phyloP scores from a whole-genome alignment of 2,797 vertebrate species.

The Leptatherina wallacei region DNA sequence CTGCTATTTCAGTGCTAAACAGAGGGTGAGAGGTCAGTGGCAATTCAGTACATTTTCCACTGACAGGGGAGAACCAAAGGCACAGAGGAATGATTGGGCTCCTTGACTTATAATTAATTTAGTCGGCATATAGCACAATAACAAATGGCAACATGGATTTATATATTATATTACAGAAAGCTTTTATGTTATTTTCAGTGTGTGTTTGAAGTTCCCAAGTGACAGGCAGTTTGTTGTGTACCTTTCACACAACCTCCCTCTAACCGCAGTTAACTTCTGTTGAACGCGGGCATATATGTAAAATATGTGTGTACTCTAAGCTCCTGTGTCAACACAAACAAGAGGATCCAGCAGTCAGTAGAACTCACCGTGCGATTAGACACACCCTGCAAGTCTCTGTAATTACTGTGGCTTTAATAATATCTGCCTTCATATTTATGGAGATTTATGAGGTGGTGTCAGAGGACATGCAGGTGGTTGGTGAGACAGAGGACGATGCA shows the following conservation, averaged over 20 bases:
- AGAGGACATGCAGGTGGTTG: neutral
- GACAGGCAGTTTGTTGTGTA: neutral
- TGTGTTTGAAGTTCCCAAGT: slow-evolving; percentile 31
- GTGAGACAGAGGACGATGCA: neutral
- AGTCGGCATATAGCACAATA: slow-evolving; percentile 7
- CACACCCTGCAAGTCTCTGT: slow-evolving; percentile 11
- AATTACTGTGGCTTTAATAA: slow-evolving; percentile 33
- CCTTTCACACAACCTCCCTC: slow-evolving; percentile 2
- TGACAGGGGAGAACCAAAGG: slow-evolving; percentile 24
- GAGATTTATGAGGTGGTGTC: neutral
- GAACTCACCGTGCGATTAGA: slow-evolving; percentile 26
- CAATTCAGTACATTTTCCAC: slow-evolving; percentile 49
- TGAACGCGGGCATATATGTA: slow-evolving; percentile 27
- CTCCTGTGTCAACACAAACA: slow-evolving; percentile 41
- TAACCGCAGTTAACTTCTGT: slow-evolving; percentile 18
- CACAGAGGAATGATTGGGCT: slow-evolving; percentile 17
- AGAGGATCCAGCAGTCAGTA: slow-evolving; percentile 12
- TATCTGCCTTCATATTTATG: slow-evolving; percentile 15
- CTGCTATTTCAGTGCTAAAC: slow-evolving; percentile 46
- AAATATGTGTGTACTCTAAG: slow-evolving; percentile 17
- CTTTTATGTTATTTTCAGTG: slow-evolving; percentile 21
- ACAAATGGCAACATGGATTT: slow-evolving; percentile 18
- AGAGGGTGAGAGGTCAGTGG: slow-evolving; percentile 51
- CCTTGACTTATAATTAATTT: slow-evolving; percentile 27
- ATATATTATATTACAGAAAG: neutral